Percentiles rank a stretch among this genome's conserved stretches.
Evolutionary conservation across 2,797 vertebrate species (phyloP).

Genomic region (Pelobates cultripes): DNA sequence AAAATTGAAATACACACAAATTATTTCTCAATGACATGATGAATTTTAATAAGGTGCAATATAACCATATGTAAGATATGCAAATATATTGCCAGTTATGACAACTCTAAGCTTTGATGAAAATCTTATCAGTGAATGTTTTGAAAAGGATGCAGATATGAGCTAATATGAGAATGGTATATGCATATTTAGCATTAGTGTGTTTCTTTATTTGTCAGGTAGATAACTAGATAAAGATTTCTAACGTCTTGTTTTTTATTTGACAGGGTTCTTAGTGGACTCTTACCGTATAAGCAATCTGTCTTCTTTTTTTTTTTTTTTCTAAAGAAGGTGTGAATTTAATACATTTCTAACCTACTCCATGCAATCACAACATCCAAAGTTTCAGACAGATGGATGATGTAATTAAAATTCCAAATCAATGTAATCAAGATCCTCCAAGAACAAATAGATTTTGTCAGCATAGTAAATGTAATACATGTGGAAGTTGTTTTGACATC

Average conservation of each 20-base stretch:
- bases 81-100: conserved; percentile 41
- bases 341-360: conserved; percentile 59
- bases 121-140: conserved; percentile 33
- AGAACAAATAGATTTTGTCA: conserved; percentile 58
- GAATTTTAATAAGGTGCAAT: conserved; percentile 52
- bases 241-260: conserved; percentile 37
- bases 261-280: conserved; percentile 50
- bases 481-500: conserved; percentile 52
- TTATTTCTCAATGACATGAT: conserved; percentile 48
- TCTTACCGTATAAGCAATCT: conserved; percentile 26
- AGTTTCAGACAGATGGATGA: conserved; percentile 62
- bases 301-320: conserved; percentile 16
- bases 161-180: conserved; percentile 44
- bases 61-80: conserved; percentile 49
- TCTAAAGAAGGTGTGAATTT: conserved; percentile 47
- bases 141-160: conserved; percentile 16
- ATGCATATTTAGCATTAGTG: conserved; percentile 42
- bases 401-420: conserved; percentile 64
- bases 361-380: conserved; percentile 57
- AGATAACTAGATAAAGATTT: conserved; percentile 43
- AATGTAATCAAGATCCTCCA: conserved; percentile 61
- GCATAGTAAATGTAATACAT: conserved; percentile 57
- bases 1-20: conserved; percentile 51
- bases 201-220: conserved; percentile 47
- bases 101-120: conserved; percentile 46